phyloP scores from a whole-genome alignment of 2,888 invertebrate species.

The Atethmia centrago region DNA sequence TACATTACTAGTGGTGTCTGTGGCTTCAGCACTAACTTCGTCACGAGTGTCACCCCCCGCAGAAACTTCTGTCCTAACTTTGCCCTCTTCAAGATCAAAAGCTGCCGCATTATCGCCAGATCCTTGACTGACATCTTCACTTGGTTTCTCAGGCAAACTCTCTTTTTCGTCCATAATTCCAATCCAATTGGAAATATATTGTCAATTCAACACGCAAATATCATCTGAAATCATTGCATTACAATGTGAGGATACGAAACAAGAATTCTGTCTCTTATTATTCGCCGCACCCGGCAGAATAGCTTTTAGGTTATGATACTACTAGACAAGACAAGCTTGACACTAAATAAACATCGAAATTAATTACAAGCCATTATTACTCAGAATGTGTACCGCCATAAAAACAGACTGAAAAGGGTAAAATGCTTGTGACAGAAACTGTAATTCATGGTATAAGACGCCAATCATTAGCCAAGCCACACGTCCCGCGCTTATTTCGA shows the following conservation, averaged over 20 bases:
- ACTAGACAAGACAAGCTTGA: slow-evolving; percentile 47
- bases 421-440: slow-evolving; percentile 35
- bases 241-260: slow-evolving; percentile 2
- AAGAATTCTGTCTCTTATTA: slow-evolving; percentile 44
- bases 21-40: slow-evolving; percentile 6
- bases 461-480: slow-evolving; percentile 76
- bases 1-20: slow-evolving; percentile 51
- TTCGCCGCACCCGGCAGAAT: slow-evolving; percentile 80
- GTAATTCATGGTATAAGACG: slow-evolving; percentile 75
- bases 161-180: slow-evolving; percentile 85
- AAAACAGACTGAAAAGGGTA: slow-evolving; percentile 5
- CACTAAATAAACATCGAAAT: slow-evolving; percentile 38
- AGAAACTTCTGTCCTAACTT: slow-evolving; percentile 3
- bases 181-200: slow-evolving; percentile 74
- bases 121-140: slow-evolving; percentile 64
- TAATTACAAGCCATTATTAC: slow-evolving; percentile 1
- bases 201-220: slow-evolving; percentile 65
- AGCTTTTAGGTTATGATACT: slow-evolving; percentile 84
- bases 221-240: slow-evolving; percentile 78
- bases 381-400: not conserved
- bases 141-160: slow-evolving; percentile 72
- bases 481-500: slow-evolving; percentile 87
- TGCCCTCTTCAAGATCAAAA: slow-evolving; percentile 38
- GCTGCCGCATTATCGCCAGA: slow-evolving; percentile 55
- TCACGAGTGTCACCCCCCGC: slow-evolving; percentile 1